A percentile compares a stretch with the other conserved stretches of the same genome.
Evolutionary conservation across 2,113 vertebrate genomes (phyloP).

Genomic region (Psettodes erumei): DNA sequence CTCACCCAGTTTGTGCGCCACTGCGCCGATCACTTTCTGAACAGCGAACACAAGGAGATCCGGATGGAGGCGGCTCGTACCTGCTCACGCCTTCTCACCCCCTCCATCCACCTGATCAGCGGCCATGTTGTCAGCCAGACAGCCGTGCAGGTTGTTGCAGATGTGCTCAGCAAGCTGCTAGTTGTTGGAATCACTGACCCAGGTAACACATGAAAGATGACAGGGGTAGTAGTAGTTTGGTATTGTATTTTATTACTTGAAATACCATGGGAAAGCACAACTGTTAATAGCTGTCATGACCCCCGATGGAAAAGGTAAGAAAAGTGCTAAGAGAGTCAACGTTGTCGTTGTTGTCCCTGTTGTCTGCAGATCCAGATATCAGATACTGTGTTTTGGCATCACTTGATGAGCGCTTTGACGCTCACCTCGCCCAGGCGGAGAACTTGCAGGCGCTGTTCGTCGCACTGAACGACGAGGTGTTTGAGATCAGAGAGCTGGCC

Average conservation of each 20-base stretch:
- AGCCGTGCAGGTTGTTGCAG: constrained; percentile 96
- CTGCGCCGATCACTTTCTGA: constrained; percentile 97
- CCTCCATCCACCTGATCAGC: constrained; percentile 95
- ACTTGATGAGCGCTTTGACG: constrained; percentile 97
- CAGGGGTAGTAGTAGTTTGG: background rate
- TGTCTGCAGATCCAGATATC: constrained; percentile 93
- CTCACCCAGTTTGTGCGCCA: constrained; percentile 99
- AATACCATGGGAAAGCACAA: background rate
- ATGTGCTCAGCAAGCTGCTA: constrained; percentile 97
- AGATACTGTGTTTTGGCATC: constrained; percentile 97
- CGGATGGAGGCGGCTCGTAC: constrained; percentile 97
- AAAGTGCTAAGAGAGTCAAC: background rate
- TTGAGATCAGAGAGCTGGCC: constrained; percentile 97
- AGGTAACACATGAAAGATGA: constrained; percentile 79
- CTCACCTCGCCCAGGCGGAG: constrained; percentile 96
- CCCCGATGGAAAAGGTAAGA: background rate
- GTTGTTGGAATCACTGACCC: constrained; percentile 99
- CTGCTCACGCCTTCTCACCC: constrained; percentile 94
- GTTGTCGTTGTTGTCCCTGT: background rate
- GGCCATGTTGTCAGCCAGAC: constrained; percentile 98
- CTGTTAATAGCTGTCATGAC: background rate
- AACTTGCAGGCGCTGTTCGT: constrained; percentile 97
- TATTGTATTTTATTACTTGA: too few relatives aligned
- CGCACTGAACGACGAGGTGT: constrained; percentile 96
- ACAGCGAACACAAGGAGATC: constrained; percentile 98